A percentile compares a stretch with the other conserved stretches of the same genome.
phyloP scores from a whole-genome alignment of 2,888 invertebrate genomes.

The Tenthredo distinguenda region DNA sequence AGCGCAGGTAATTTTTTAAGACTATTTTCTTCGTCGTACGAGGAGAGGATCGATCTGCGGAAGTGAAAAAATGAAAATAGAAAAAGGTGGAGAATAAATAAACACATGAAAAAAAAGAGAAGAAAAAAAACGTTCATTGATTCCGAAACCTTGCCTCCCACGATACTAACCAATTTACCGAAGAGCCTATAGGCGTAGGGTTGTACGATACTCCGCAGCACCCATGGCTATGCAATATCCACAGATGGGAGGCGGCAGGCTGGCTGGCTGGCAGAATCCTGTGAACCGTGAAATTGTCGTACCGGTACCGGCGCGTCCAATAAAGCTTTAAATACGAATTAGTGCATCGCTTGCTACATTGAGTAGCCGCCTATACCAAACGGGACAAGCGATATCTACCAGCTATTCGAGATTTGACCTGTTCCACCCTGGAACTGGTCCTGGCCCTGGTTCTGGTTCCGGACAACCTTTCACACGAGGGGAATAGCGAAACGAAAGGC shows the following conservation, averaged over 20 bases:
- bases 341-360: conserved; percentile 62
- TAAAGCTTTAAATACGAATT: conserved; percentile 76
- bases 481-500: not conserved
- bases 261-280: conserved; percentile 57
- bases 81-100: not conserved
- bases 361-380: conserved; percentile 48
- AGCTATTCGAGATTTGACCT: conserved; percentile 47
- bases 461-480: conserved; percentile 32
- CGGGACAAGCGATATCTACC: conserved; percentile 34
- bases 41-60: not conserved
- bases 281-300: conserved; percentile 75
- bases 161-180: conserved; percentile 34
- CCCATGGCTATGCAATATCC: conserved; percentile 49
- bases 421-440: not conserved
- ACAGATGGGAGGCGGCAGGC: conserved; percentile 43
- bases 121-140: not conserved
- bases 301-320: conserved; percentile 66
- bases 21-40: not conserved
- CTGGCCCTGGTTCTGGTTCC: not conserved
- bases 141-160: not conserved
- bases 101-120: not conserved
- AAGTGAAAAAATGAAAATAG: not conserved
- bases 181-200: conserved; percentile 35
- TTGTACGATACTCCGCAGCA: conserved; percentile 46
- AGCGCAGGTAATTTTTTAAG: not conserved